Conservation (phyloP, 2,888 invertebrate genomes). For the Meliscaeva auricollis region DNA sequence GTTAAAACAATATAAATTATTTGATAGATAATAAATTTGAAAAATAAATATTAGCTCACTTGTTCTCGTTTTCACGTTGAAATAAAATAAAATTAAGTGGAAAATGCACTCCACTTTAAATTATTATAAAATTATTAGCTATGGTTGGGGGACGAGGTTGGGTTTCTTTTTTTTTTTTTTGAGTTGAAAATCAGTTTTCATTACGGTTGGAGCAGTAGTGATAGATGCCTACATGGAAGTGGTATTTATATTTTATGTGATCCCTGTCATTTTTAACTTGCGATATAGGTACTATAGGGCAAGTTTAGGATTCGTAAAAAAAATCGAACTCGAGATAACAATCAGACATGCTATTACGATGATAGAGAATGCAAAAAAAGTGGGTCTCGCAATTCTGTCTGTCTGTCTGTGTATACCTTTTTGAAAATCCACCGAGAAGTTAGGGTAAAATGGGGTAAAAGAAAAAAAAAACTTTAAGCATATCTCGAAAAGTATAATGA, state of each 20-base stretch:
- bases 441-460: too few species aligned
- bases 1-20: conserved; percentile 57
- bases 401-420: too few species aligned
- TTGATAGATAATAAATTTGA: conserved; percentile 54
- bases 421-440: too few species aligned
- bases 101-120: conserved; percentile 36
- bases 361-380: too few species aligned
- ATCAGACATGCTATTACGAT: too few species aligned
- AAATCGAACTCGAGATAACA: too few species aligned
- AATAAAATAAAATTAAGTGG: conserved; percentile 11
- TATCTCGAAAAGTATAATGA: too few species aligned
- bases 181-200: conserved; percentile 27
- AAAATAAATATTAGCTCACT: conserved; percentile 58
- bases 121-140: conserved; percentile 28
- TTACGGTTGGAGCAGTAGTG: neutral
- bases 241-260: conserved; percentile 3
- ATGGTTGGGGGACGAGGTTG: too few species aligned
- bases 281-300: too few species aligned
- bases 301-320: too few species aligned
- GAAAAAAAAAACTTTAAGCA: too few species aligned
- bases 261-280: neutral
- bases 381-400: too few species aligned
- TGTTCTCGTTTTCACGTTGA: neutral
- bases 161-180: neutral
- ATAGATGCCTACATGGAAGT: conserved; percentile 12